These are phyloP conservation scores for Aphelocoma coerulescens DNA, from an alignment of 2,113 vertebrate species.

Conservation along the genomic window DNA sequence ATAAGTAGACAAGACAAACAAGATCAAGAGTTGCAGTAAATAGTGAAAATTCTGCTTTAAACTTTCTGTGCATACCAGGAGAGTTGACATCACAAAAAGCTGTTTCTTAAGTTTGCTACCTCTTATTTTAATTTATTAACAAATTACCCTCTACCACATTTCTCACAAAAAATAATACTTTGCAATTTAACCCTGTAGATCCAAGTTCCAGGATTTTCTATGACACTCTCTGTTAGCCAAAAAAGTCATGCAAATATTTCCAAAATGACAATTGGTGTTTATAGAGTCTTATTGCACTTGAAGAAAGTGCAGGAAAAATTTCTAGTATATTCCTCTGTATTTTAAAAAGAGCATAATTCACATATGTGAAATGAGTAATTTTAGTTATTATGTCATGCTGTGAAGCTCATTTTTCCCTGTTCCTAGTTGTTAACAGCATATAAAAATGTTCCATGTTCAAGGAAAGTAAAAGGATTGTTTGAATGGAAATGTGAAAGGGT, in stretches of 20 bases:
- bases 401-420: neutral
- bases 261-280: neutral
- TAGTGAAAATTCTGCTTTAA: neutral
- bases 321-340: neutral
- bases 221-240: neutral
- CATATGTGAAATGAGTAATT: neutral
- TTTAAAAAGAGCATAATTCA: neutral
- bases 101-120: neutral
- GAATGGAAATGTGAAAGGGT: neutral
- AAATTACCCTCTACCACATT: neutral
- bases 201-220: neutral
- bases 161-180: neutral
- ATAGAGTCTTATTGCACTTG: neutral
- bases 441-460: neutral
- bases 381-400: neutral
- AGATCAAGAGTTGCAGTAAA: neutral
- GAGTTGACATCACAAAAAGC: neutral
- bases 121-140: slow-evolving; percentile 4
- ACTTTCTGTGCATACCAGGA: neutral
- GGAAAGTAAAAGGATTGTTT: neutral
- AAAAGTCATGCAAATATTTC: neutral
- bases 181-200: neutral
- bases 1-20: neutral
- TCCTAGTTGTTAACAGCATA: neutral
- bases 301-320: neutral